Evolutionary conservation across 2,888 invertebrate species (phyloP).

Genomic region (Girardia tigrina): DNA sequence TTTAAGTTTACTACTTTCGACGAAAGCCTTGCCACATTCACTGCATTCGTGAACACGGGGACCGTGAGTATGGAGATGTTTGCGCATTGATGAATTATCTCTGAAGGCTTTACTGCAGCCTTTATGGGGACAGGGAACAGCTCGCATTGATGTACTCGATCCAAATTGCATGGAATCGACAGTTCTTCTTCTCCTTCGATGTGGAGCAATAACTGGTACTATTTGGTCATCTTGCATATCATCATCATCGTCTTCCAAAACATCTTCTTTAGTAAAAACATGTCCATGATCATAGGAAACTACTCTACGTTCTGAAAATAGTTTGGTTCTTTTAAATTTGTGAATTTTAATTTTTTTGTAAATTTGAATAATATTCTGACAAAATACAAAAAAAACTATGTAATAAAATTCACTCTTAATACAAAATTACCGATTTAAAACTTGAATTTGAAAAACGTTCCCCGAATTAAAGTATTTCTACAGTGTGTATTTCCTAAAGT

Average conservation of each 20-base stretch:
- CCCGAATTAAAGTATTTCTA: too few relatives aligned
- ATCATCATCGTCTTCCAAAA: constrained; percentile 6
- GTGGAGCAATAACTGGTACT: neutral
- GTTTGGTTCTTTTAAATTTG: too few relatives aligned
- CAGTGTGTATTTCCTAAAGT: too few relatives aligned
- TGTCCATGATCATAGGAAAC: constrained; percentile 12
- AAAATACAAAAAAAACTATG: too few relatives aligned
- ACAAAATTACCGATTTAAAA: too few relatives aligned
- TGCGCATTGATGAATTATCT: constrained; percentile 57
- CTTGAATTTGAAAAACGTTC: too few relatives aligned
- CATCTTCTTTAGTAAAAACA: neutral
- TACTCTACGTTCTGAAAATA: neutral
- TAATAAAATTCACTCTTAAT: too few relatives aligned
- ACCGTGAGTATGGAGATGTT: constrained; percentile 88
- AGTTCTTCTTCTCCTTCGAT: neutral
- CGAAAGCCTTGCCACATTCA: constrained; percentile 91
- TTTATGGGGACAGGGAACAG: constrained; percentile 41
- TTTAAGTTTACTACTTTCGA: constrained; percentile 86
- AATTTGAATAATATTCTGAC: too few relatives aligned
- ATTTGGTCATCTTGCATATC: neutral
- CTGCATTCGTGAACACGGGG: constrained; percentile 88
- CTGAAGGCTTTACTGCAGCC: constrained; percentile 74
- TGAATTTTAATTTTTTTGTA: too few relatives aligned
- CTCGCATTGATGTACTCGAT: neutral
- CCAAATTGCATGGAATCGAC: constrained; percentile 14